Evolutionary conservation across 2,888 invertebrate genomes (phyloP).

Genomic region (Bombylius major): DNA sequence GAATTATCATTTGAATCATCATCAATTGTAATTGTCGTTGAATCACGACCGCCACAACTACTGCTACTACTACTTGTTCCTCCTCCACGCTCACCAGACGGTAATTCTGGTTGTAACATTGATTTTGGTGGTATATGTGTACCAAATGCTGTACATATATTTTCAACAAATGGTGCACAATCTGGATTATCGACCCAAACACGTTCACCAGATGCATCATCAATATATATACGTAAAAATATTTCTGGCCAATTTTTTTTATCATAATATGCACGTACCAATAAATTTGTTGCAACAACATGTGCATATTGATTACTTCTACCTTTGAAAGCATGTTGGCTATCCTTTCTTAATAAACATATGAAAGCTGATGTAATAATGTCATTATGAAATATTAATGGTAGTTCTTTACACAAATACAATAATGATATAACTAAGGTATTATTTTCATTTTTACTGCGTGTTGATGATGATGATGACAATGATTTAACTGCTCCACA

Average conservation of each 20-base stretch:
- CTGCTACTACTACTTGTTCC: conserved; percentile 16
- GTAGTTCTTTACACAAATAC: conserved; percentile 66
- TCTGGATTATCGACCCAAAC: conserved; percentile 89
- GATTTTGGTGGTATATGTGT: conserved; percentile 28
- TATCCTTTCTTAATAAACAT: conserved; percentile 67
- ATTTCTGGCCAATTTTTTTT: conserved; percentile 82
- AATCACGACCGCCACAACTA: conserved; percentile 5
- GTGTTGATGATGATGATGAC: conserved; percentile 57
- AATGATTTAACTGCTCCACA: conserved; percentile 78
- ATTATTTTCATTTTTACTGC: conserved; percentile 68
- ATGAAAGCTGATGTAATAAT: conserved; percentile 65
- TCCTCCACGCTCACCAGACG: conserved; percentile 13
- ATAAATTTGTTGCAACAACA: conserved; percentile 70
- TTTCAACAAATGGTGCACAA: conserved; percentile 83
- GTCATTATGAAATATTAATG: conserved; percentile 63
- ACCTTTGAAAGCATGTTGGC: conserved; percentile 51
- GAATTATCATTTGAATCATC: conserved; percentile 42
- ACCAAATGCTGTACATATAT: conserved; percentile 51
- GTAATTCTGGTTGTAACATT: conserved; percentile 19
- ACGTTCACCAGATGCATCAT: conserved; percentile 86
- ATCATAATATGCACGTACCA: conserved; percentile 69
- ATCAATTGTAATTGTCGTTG: conserved; percentile 23
- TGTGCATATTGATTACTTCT: conserved; percentile 71
- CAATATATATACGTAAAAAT: conserved; percentile 85
- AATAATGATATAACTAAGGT: conserved; percentile 64